Conservation (phyloP, 2,113 vertebrate species). For the Falcunculus frontatus region DNA sequence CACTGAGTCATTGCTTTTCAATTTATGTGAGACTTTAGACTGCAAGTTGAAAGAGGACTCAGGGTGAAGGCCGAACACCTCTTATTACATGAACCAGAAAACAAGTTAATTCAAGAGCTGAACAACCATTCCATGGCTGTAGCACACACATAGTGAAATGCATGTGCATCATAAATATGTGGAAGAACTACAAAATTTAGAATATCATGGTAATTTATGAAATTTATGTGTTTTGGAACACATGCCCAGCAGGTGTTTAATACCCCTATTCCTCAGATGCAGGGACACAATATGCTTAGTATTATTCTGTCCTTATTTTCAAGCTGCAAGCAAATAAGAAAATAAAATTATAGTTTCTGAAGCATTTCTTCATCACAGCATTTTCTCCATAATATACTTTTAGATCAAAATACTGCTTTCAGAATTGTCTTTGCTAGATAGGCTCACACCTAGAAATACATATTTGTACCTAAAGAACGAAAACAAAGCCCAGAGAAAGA, state of each 20-base stretch:
- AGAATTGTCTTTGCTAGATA: neutral
- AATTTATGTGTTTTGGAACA: neutral
- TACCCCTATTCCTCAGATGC: neutral
- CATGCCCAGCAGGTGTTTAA: neutral
- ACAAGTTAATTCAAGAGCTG: neutral
- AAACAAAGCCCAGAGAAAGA: neutral
- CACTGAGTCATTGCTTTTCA: neutral
- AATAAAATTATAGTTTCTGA: neutral
- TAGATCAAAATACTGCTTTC: neutral
- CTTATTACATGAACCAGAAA: neutral
- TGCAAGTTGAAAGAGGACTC: neutral
- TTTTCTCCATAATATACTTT: neutral
- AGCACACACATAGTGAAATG: neutral
- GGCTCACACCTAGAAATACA: neutral
- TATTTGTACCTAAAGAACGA: neutral
- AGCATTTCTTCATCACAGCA: neutral
- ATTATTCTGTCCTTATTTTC: neutral
- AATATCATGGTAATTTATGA: neutral
- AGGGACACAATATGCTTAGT: neutral
- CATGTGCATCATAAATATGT: neutral
- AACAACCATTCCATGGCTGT: neutral
- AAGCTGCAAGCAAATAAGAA: neutral
- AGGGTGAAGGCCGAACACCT: neutral
- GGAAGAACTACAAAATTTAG: neutral
- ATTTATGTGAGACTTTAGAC: neutral